Evolutionary conservation across 2,888 invertebrate genomes (phyloP).

Genomic region (Ferrisia virgata): DNA sequence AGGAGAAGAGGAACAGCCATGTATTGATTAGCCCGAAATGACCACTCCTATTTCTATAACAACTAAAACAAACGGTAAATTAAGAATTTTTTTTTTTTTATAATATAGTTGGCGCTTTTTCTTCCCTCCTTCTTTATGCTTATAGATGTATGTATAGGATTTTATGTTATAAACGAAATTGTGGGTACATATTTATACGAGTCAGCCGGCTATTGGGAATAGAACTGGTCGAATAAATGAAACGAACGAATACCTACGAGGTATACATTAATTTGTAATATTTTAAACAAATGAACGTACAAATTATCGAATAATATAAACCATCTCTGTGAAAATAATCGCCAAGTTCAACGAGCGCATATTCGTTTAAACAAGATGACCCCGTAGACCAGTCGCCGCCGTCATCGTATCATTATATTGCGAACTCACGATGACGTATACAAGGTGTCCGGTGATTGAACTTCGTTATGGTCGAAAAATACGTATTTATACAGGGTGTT

Average conservation of each 20-base stretch:
- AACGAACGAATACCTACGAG: constrained; percentile 6
- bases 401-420: not conserved
- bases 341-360: not conserved
- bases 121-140: not conserved
- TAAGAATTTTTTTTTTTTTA: constrained; percentile 5
- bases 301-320: not conserved
- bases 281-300: constrained; percentile 26
- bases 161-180: not conserved
- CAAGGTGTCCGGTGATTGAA: too few species aligned
- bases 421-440: not conserved
- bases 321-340: not conserved
- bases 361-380: not conserved
- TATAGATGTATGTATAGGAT: not conserved
- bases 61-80: constrained; percentile 40
- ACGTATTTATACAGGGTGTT: too few species aligned
- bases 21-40: constrained; percentile 23
- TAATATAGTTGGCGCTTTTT: not conserved
- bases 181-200: not conserved
- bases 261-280: constrained; percentile 23
- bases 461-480: too few species aligned
- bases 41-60: constrained; percentile 37
- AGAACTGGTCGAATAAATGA: not conserved
- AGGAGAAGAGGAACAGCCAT: constrained; percentile 5
- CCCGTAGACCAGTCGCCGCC: not conserved
- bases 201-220: not conserved